A percentile compares a stretch with the other conserved stretches of the same genome.
These are phyloP conservation scores for Homarus gammarus DNA, from an alignment of 2,888 invertebrate genomes.

Conservation along the genomic window DNA sequence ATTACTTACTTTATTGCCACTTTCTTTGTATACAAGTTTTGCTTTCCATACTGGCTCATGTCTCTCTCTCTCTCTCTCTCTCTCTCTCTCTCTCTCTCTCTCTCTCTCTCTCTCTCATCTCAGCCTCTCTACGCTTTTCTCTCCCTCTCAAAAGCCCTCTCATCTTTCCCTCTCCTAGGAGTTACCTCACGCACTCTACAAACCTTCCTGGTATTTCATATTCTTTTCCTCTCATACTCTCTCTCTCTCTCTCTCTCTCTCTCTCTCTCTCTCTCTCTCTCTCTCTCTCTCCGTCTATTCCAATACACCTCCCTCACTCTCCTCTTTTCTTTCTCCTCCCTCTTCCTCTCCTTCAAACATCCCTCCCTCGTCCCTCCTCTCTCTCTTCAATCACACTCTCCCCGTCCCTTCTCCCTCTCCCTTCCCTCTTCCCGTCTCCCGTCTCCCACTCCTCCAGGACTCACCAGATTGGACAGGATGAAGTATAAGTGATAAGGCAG, in stretches of 20 bases:
- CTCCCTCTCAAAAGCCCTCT: not conserved
- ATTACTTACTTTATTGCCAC: no score
- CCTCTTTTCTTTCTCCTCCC: not conserved
- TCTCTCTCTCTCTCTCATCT: constrained; percentile 9
- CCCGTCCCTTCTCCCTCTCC: constrained; percentile 1
- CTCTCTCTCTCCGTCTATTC: not conserved
- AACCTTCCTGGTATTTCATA: not conserved
- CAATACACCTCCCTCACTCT: not conserved
- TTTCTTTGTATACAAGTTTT: no score
- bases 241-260: constrained; percentile 12
- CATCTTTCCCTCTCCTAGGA: not conserved
- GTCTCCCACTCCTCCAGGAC: not conserved
- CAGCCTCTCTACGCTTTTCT: not conserved
- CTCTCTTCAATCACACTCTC: not conserved
- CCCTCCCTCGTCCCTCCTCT: not conserved
- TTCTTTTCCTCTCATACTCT: not conserved
- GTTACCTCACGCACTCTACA: not conserved
- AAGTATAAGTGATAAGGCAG: constrained; percentile 96
- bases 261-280: not conserved
- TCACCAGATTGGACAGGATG: constrained; percentile 85
- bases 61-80: not conserved
- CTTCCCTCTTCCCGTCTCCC: not conserved
- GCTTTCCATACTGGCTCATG: no score
- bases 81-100: constrained; percentile 3
- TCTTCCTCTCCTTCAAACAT: not conserved